Evolutionary conservation across 2,888 invertebrate genomes (phyloP).

Genomic region (Prionchulus punctatus): DNA sequence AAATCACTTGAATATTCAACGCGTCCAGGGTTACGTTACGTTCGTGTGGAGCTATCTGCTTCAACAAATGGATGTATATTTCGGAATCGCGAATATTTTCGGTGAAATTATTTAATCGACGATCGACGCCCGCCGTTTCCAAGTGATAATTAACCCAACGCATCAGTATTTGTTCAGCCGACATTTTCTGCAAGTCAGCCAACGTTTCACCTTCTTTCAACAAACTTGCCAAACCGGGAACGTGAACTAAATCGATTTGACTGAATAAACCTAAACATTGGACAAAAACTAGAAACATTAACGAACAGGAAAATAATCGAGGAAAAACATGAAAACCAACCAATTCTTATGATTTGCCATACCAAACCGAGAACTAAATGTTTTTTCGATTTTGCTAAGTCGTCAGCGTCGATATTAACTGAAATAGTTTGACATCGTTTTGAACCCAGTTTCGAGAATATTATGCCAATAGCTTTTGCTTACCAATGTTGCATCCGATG

Average conservation of each 20-base stretch:
- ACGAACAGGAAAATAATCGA: too few species aligned
- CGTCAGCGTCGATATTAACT: constrained; percentile 51
- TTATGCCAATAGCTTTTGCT: too few species aligned
- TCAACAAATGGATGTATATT: constrained; percentile 76
- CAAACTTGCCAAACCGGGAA: constrained; percentile 81
- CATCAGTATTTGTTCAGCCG: constrained; percentile 85
- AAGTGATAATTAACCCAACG: constrained; percentile 99
- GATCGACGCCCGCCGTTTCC: constrained; percentile 35
- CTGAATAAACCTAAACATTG: constrained; percentile 92
- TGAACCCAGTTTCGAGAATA: too few species aligned
- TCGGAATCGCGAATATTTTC: constrained; percentile 56
- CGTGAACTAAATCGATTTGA: constrained; percentile 90
- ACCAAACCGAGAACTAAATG: constrained; percentile 87
- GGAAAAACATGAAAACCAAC: too few species aligned
- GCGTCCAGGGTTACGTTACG: constrained; percentile 67
- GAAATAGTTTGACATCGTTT: too few species aligned
- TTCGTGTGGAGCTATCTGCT: constrained; percentile 81
- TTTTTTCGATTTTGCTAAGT: constrained; percentile 74
- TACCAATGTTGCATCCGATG: constrained; percentile 58
- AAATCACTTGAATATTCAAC: constrained; percentile 45
- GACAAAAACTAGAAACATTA: too few species aligned
- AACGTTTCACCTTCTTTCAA: constrained; percentile 68
- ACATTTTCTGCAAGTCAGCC: constrained; percentile 80
- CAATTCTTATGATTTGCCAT: constrained; percentile 90
- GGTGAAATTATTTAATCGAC: constrained; percentile 30